Evolutionary conservation across 2,797 vertebrate genomes (phyloP), one percentile per base, ranked within the genome.

Genomic region (Halcyon badia): DNA sequence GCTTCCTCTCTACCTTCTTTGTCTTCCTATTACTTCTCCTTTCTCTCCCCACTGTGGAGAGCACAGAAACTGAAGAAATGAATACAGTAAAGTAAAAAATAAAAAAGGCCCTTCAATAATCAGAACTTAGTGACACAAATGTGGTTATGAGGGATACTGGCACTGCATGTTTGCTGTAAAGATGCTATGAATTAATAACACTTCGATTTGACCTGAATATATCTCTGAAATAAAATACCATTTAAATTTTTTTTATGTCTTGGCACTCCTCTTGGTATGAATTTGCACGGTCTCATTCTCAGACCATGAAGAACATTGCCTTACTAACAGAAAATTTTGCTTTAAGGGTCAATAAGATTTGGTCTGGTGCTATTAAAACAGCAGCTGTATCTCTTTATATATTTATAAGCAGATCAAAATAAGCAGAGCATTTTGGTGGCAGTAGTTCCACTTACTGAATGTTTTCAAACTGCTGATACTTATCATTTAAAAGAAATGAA

Each of bases 401-500:
- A 35, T 78, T 60, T 65, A 86, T 60, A 80, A 76, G 10, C 51
- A 70, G 54, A 76, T 42, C 39, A 71, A 79, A 89, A 68, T 64
- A 86, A 94, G 25, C 14, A 81, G 44, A 69, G 28, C 8, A 10
- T 46, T 96, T 73, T 49, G 19, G 31, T 91, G 46, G 56, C 44
- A 80, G 41, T 64, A 77, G 30, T 70, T 85, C 44, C 51, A 82
- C 21, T 90, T 80, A 61, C 14, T 37, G 46, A 19, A 75, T 91
- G 46, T 46, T 61, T 87, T 83, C 76, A 95, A 92, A 89, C 46
- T 91, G 56, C 33, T 91, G 69, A 89, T 79, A 91, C 68, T 90
- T 96, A 79, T 49, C 46, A 48, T 89, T 85, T 73, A 42, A 95
- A 94, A 96, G 25, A 87, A 87, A 87, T 66, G 5, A 88, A 84